Evolutionary conservation across 2,888 invertebrate species (phyloP).

Genomic region (Torymus tubicola): DNA sequence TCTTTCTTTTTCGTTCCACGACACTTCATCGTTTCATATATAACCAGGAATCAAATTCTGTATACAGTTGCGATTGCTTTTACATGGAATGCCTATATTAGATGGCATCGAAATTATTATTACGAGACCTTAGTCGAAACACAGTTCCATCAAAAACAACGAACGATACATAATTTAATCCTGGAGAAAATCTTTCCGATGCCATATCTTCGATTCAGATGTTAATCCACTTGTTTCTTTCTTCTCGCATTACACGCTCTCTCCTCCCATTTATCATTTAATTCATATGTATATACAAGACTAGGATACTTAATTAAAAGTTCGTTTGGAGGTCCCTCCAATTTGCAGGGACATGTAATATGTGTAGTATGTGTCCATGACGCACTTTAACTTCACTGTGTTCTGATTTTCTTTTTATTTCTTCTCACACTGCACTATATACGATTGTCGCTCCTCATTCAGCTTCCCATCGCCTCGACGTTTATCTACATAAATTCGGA

Average conservation of each 20-base stretch:
- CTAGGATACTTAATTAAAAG: constrained; percentile 52
- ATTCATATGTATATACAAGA: constrained; percentile 47
- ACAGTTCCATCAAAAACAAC: constrained; percentile 2
- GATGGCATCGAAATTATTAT: no score
- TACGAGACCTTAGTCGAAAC: background rate
- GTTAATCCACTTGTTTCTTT: background rate
- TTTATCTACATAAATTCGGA: no score
- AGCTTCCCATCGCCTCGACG: no score
- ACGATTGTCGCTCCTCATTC: no score
- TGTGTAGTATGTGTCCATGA: background rate
- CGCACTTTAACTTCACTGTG: background rate
- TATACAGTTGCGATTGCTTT: no score
- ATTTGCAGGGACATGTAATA: background rate
- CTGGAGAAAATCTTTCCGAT: background rate
- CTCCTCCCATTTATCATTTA: constrained; percentile 3
- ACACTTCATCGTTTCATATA: no score
- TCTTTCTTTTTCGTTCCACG: background rate
- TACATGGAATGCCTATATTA: no score
- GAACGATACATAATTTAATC: constrained; percentile 2
- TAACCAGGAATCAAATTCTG: no score
- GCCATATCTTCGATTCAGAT: background rate
- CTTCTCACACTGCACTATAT: no score
- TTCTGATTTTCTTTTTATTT: background rate
- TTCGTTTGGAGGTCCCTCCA: constrained; percentile 17
- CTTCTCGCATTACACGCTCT: constrained; percentile 6